Conservation (phyloP, 2,888 invertebrate genomes). For the Incurvaria masculella region DNA sequence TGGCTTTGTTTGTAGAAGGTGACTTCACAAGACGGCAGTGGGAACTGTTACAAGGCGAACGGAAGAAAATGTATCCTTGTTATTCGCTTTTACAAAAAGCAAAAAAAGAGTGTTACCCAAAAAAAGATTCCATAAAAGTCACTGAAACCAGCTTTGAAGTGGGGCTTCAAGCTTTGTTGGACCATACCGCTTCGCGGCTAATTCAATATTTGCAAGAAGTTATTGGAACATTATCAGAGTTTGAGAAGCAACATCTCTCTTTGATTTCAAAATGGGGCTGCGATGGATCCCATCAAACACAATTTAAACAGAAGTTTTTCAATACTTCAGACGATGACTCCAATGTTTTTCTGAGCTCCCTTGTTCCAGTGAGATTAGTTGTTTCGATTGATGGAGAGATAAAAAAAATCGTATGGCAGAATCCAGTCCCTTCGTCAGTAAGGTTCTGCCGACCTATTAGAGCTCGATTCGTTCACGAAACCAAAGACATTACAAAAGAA, state of each 20-base stretch:
- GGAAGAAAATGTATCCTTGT: conserved; percentile 11
- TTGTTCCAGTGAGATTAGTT: conserved; percentile 11
- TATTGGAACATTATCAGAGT: conserved; percentile 6
- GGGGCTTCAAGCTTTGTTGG: conserved; percentile 10
- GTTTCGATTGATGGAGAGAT: conserved; percentile 5
- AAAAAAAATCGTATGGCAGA: conserved; percentile 20
- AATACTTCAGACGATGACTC: conserved; percentile 17
- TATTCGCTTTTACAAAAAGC: conserved; percentile 12
- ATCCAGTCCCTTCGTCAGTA: conserved; percentile 20
- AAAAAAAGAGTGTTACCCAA: conserved; percentile 12
- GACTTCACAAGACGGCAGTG: conserved; percentile 10
- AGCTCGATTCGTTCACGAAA: conserved; percentile 15
- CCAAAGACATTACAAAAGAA: conserved; percentile 12
- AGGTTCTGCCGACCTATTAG: conserved; percentile 19
- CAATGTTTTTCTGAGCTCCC: conserved; percentile 21
- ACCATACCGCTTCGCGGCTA: conserved; percentile 14
- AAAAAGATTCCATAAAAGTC: conserved; percentile 3
- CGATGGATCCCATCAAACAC: conserved; percentile 20
- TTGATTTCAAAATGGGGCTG: conserved; percentile 21
- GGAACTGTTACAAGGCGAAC: conserved; percentile 6
- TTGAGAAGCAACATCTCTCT: conserved; percentile 11
- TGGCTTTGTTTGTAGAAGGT: conserved; percentile 14
- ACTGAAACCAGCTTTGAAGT: conserved; percentile 12
- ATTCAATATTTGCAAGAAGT: conserved; percentile 10
- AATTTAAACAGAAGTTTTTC: conserved; percentile 21